Base-by-base conservation (phyloP, 53 echinoderm and acorn worm species). In the Luidia sarsii region DNA sequence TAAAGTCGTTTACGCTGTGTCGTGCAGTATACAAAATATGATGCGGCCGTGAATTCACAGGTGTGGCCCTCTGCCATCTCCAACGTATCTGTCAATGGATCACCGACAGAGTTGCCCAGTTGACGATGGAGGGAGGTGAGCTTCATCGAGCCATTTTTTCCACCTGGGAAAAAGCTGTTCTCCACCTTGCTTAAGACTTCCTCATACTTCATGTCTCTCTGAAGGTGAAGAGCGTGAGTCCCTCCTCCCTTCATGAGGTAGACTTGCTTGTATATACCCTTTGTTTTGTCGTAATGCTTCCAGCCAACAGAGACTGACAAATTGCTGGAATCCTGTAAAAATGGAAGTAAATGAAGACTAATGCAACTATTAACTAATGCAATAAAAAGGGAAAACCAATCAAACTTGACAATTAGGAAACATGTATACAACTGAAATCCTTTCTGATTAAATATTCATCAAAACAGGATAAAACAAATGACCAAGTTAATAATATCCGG, bases 21-120 rank as follows among this genome's bases (percentile, higher is more conserved):
- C 4, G 56, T 56, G 56, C 56, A 56, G 4, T 56, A 56, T 0
- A 20, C 27, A 4, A 10, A 23, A 25, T 56, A 56, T 1, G 28
- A 1, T 2, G 56, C 21, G 0, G 27, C 56, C 0, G 55, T 55
- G 10, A 56, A 56, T 25, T 0, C 56, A 56, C 56, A 56, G 22
- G 1, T 20, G 16, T 25, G 18, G 56, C 56, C 56, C 18, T 56
- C 56, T 24, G 18, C 22, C 3, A 5, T 20, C 21, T 20, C 57
- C 10, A 57, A 57, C 14, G 24, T 29, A 19, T 29, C 29, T 29
- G 28, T 30, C 9, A 57, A 27, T 7, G 57, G 57, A 8, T 57
- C 57, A 24, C 57, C 57, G 27, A 57, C 57, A 29, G 57, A 57
- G 14, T 57, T 57, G 14, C 57, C 57, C 24, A 57, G 57, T 27